phyloP scores from a whole-genome alignment of 2,888 invertebrate species.

The Thecophora atra region DNA sequence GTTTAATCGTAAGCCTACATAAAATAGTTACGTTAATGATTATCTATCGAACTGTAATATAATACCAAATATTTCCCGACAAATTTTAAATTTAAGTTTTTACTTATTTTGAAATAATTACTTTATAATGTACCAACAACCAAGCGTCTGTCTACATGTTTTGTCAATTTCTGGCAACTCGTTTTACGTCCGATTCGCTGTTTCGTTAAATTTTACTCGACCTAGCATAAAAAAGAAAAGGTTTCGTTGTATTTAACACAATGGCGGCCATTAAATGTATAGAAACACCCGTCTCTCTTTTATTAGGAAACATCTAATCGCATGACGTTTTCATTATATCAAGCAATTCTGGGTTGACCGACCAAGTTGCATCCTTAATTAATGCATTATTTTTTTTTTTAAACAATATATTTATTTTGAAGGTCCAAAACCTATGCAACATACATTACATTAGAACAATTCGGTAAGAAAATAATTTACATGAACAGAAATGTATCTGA shows the following conservation, averaged over 20 bases:
- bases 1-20: neutral
- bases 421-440: neutral
- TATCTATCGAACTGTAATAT: too few species aligned
- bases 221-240: slow-evolving; percentile 11
- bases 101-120: too few species aligned
- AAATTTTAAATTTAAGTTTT: too few species aligned
- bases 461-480: too few species aligned
- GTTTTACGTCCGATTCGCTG: slow-evolving; percentile 17
- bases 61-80: neutral
- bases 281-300: neutral
- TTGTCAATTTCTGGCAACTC: slow-evolving; percentile 31
- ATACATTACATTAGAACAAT: neutral
- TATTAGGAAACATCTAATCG: too few species aligned
- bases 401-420: neutral
- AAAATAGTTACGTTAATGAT: neutral
- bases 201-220: slow-evolving; percentile 16
- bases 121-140: neutral
- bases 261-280: slow-evolving; percentile 30
- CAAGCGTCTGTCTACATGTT: slow-evolving; percentile 16
- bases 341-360: too few species aligned
- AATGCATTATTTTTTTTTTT: too few species aligned
- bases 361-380: too few species aligned
- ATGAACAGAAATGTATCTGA: too few species aligned
- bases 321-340: too few species aligned
- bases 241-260: slow-evolving; percentile 23